Evolutionary conservation across 2,888 invertebrate genomes (phyloP), one percentile per base, ranked within the genome.

Genomic region (Amphipyra tragopoginis): DNA sequence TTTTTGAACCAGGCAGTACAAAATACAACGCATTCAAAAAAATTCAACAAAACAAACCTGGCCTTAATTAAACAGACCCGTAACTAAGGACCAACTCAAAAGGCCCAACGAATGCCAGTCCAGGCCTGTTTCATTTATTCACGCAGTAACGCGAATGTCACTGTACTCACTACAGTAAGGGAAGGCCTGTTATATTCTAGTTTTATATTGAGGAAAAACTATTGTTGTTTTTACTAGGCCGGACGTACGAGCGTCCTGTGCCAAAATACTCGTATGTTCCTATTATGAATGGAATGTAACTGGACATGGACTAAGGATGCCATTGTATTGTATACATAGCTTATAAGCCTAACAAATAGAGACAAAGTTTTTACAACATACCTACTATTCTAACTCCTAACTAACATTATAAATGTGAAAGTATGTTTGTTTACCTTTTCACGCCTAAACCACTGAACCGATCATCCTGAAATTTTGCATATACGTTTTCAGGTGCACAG

Each of bases 121-220:
- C 42, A 43, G 7, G 21, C 40, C 8, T 10, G 13, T 45, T 55
- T 40, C 52, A 53, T 71, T 55, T 49, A 64, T 49, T 38, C 39
- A 53, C 60, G 29, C 43, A 45, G 44, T 50, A 33, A 49, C 51
- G 34, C 34, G 14, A 67, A 49, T 52, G 26, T 34, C 40, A 39
- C 38, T 43, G 43, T 21, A 7, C 40, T 29, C 60, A 33, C 33
- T 52, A 26, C 36, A 34, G 42, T 47, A 53, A 10, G 40, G n/a
- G 8, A 58, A 53, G 36, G 47, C 52, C 53, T 49, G 60, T 67
- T 66, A 52, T 59, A 58, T 58, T 53, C 45, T 11, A 48, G 53
- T 60, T 57, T 54, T 62, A 3, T 56, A 66, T 69, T 55, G 55
- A 49, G 69, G 67, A 55, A 55, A 66, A 60, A n/a, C 48, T 34